Conservation (phyloP, 2,888 invertebrate genomes). For the Drosophila nr. medialis region DNA sequence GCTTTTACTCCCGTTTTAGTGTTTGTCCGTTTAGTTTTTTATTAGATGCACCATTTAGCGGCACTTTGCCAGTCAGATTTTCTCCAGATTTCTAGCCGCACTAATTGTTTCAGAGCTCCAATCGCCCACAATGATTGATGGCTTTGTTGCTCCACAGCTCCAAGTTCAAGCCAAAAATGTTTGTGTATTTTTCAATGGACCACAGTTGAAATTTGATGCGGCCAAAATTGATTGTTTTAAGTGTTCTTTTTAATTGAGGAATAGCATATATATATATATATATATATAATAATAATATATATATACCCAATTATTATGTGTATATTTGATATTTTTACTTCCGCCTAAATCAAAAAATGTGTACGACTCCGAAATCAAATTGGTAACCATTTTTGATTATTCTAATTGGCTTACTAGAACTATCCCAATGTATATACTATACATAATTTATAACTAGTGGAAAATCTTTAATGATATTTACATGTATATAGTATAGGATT, state of each 20-base stretch:
- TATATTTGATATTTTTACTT: not conserved
- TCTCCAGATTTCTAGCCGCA: conserved; percentile 54
- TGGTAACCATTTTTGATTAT: not conserved
- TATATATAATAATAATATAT: no score
- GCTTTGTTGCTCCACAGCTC: not conserved
- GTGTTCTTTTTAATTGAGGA: not conserved
- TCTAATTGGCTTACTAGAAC: not conserved
- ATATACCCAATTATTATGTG: no score
- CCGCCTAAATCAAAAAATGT: not conserved
- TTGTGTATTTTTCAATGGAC: conserved; percentile 15
- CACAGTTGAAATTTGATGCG: conserved; percentile 6
- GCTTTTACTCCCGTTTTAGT: conserved; percentile 78
- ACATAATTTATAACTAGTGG: not conserved
- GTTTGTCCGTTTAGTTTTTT: conserved; percentile 75
- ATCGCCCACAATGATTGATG: conserved; percentile 59
- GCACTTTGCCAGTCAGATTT: conserved; percentile 66
- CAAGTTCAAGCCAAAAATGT: not conserved
- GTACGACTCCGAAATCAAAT: not conserved
- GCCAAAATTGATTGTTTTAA: not conserved
- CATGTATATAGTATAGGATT: not conserved
- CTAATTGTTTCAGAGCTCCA: conserved; percentile 68
- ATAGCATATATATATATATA: not conserved
- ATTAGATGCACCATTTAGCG: conserved; percentile 73
- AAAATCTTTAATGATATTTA: not conserved
- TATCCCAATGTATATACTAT: not conserved